Conservation (phyloP, 2,888 invertebrate genomes). For the Archips crataeganus region DNA sequence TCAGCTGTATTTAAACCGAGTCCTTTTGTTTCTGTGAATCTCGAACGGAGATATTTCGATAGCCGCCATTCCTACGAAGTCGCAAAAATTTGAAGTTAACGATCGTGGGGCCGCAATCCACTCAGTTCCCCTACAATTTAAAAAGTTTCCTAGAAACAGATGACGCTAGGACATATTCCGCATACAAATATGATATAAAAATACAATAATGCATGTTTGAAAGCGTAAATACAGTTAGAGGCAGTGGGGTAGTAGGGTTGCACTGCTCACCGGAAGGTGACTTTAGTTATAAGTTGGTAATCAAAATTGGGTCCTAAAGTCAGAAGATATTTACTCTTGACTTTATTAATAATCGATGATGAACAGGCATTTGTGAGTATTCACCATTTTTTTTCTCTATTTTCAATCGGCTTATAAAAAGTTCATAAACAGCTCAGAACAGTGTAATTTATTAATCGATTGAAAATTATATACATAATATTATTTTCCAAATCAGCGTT, state of each 20-base stretch:
- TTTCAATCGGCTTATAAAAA: no score
- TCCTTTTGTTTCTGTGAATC: constrained; percentile 22
- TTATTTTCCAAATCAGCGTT: no score
- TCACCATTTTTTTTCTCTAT: no score
- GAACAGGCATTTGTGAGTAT: no score
- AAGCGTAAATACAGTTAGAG: constrained; percentile 65
- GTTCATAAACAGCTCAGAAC: no score
- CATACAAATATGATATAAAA: constrained; percentile 76
- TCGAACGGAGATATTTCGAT: constrained; percentile 22
- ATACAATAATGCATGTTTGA: constrained; percentile 76
- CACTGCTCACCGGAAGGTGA: constrained; percentile 17
- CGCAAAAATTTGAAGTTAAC: constrained; percentile 41
- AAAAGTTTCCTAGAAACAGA: constrained; percentile 77
- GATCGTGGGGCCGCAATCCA: constrained; percentile 53
- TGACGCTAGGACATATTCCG: constrained; percentile 71
- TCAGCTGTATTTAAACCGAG: constrained; percentile 15
- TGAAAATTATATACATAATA: no score
- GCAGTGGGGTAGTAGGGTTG: constrained; percentile 37
- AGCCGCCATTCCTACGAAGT: constrained; percentile 29
- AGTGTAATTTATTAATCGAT: no score
- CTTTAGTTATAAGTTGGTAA: neutral
- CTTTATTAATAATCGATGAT: no score
- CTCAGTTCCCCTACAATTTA: constrained; percentile 69
- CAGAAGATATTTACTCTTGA: no score
- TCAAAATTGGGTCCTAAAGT: neutral